A percentile compares a stretch with the other conserved stretches of the same genome.
Conservation (phyloP, 1,140 invertebrate genomes). For the Vanessa tameamea region DNA sequence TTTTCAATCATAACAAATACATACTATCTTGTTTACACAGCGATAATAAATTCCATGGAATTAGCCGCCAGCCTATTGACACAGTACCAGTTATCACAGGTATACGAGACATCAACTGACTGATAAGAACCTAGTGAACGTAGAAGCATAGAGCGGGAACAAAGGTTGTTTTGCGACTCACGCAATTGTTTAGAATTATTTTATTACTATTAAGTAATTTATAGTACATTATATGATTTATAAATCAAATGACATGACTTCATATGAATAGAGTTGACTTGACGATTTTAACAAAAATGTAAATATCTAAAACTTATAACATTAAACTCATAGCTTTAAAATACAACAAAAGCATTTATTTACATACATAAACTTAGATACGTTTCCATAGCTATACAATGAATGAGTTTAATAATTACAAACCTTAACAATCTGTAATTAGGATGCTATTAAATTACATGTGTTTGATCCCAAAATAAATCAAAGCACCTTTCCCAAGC, state of each 20-base stretch:
- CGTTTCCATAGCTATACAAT: background rate
- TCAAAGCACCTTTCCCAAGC: conserved; percentile 46
- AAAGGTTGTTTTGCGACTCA: conserved; percentile 2
- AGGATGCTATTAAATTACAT: conserved; percentile 53
- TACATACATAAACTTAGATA: too few species aligned
- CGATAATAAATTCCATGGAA: conserved; percentile 42
- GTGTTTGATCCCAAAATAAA: conserved; percentile 54
- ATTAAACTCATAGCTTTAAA: too few species aligned
- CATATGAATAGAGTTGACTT: too few species aligned
- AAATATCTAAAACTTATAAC: too few species aligned
- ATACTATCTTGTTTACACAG: conserved; percentile 48
- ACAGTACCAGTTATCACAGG: conserved; percentile 44
- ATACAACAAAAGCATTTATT: too few species aligned
- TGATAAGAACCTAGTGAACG: conserved; percentile 41
- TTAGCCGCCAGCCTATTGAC: conserved; percentile 50
- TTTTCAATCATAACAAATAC: conserved; percentile 36
- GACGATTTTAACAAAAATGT: too few species aligned
- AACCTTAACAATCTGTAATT: conserved; percentile 44
- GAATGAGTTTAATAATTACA: conserved; percentile 48
- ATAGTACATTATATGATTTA: too few species aligned
- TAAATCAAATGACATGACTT: too few species aligned
- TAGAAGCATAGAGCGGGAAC: background rate
- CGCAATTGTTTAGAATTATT: background rate
- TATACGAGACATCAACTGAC: conserved; percentile 28
- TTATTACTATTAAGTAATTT: background rate